Percentiles rank a stretch among this genome's conserved stretches.
phyloP scores from a whole-genome alignment of 2,888 invertebrate genomes.

The Callyntrura sp. region DNA sequence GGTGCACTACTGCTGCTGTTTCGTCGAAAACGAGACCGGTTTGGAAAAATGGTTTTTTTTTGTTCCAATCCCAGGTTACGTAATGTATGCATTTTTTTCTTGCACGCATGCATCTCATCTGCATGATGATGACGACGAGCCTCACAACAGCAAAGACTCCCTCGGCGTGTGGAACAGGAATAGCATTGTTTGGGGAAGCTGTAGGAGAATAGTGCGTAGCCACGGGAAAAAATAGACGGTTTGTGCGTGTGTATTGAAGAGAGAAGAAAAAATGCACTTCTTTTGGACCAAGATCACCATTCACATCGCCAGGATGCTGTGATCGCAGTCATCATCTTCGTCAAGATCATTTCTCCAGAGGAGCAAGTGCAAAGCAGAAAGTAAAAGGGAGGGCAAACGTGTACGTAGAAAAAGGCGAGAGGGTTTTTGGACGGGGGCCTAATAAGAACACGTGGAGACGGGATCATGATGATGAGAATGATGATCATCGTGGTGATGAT shows the following conservation, averaged over 20 bases:
- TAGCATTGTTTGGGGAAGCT: slow-evolving; percentile 27
- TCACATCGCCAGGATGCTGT: slow-evolving; percentile 29
- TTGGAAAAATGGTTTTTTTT: not conserved
- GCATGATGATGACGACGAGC: slow-evolving; percentile 62
- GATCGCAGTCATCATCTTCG: slow-evolving; percentile 46
- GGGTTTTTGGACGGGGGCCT: slow-evolving; percentile 83
- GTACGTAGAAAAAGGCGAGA: slow-evolving; percentile 40
- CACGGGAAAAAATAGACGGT: slow-evolving; percentile 5
- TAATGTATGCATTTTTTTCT: not conserved
- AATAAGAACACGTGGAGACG: slow-evolving; percentile 83
- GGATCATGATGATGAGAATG: not conserved
- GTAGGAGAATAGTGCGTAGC: not conserved
- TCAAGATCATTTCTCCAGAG: slow-evolving; percentile 68
- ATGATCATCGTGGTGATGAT: slow-evolving; percentile 8
- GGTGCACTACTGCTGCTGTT: no score
- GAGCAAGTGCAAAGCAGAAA: slow-evolving; percentile 41
- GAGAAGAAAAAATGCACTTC: slow-evolving; percentile 69
- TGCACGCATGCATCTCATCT: slow-evolving; percentile 75
- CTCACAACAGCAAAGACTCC: not conserved
- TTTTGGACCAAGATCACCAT: slow-evolving; percentile 66
- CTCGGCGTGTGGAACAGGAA: slow-evolving; percentile 52
- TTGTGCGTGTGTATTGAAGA: not conserved
- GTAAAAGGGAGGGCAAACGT: slow-evolving; percentile 35
- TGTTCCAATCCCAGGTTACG: not conserved
- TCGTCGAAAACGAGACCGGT: no score